Evolutionary conservation across 2,888 invertebrate genomes (phyloP), one percentile per base, ranked within the genome.

Genomic region (Ceramica pisi): DNA sequence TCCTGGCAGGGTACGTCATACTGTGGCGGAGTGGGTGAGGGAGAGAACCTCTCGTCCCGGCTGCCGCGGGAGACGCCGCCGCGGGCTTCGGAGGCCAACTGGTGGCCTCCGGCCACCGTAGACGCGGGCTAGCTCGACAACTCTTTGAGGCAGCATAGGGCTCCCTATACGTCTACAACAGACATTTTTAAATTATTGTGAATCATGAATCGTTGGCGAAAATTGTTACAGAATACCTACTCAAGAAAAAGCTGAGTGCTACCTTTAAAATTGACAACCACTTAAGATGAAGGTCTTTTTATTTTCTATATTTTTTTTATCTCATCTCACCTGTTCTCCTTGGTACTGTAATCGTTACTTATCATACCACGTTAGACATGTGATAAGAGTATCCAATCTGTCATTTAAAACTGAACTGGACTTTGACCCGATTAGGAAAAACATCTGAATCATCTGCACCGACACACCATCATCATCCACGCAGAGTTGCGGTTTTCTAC

Each of bases 381-480:
- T 64, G 80, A 78, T 74, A 78, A 78, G 44, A 1, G 23, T 16
- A 69, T 46, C 26, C n/a, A 26, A 38, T 59, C n/a, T 38, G 19
- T 57, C 61, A 65, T 21, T 57, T 63, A 63, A 53, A 44, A 64
- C 19, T 65, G 31, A 51, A 10, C 0, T 68, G 78, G 65, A 81
- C 78, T 78, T 83, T 38, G 68, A 73, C 21, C 59, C 12, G 50
- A 63, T 69, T 44, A 63, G 12, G 50, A 44, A 53, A 50, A 50
- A 26, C 23, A 38, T 41, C 14, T 60, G 50, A 50, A 53, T 57
- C 65, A 51, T 19, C n/a, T 51, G 55, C 21, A n/a, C n/a, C n/a
- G n/a, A n/a, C n/a, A n/a, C n/a, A n/a, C n/a, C n/a, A n/a, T n/a
- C n/a, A n/a, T n/a, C n/a, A n/a, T n/a, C n/a, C n/a, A n/a, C n/a